Conservation (phyloP, 37 sponge, comb jelly and placozoan genomes). For the Beroe ovata region DNA sequence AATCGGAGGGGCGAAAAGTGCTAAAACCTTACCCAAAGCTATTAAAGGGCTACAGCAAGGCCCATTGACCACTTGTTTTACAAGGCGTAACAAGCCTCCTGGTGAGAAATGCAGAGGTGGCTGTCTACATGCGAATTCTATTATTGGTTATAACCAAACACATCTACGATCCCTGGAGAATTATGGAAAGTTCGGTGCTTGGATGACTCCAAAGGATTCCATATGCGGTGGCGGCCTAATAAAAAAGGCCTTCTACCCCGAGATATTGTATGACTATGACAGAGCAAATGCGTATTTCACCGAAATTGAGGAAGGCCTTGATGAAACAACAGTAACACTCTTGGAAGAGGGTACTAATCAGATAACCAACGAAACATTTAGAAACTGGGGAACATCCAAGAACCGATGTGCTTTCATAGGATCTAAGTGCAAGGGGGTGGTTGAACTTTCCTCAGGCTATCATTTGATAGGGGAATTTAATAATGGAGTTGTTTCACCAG, state of each 20-base stretch:
- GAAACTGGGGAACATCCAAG: background rate
- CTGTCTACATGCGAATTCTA: background rate
- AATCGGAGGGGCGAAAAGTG: background rate
- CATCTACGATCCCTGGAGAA: background rate
- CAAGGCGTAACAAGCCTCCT: background rate
- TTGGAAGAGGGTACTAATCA: background rate
- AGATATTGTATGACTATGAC: slow-evolving; percentile 30
- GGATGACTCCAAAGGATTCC: slow-evolving; percentile 1
- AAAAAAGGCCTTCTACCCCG: slow-evolving; percentile 12
- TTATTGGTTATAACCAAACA: slow-evolving; percentile 8
- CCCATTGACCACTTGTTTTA: background rate
- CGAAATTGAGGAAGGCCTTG: background rate
- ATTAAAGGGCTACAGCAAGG: background rate
- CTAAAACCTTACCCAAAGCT: background rate
- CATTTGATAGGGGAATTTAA: background rate
- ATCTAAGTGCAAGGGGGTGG: slow-evolving; percentile 32
- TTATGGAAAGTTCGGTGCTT: slow-evolving; percentile 7
- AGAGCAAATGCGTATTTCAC: slow-evolving; percentile 40
- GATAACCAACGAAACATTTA: background rate
- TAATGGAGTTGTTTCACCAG: background rate
- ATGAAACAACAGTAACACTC: background rate
- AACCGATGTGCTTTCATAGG: slow-evolving; percentile 46
- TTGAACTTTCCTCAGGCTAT: background rate
- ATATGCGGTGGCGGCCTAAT: background rate
- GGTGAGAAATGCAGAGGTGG: background rate